Evolutionary conservation across 2,113 vertebrate genomes (phyloP), one percentile per base, ranked within the genome.

Genomic region (Tenrec ecaudatus): DNA sequence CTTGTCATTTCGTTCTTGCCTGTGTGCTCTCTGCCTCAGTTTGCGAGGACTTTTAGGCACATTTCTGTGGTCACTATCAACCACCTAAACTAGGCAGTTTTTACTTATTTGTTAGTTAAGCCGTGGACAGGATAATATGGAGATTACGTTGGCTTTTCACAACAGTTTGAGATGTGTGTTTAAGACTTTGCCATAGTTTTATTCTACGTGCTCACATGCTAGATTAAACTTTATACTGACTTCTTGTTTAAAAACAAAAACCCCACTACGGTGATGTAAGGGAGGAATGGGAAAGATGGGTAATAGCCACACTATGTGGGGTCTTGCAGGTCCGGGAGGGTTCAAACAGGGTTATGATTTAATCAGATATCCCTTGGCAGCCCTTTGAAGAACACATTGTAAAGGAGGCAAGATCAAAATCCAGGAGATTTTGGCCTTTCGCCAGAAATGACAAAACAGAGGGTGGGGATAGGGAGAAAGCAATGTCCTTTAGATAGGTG

Each of bases 101-200:
- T 60, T 75, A 29, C n/a, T 78, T 91, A 66, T 73, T 71, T 86
- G n/a, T 82, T 77, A 73, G 17, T 82, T 60, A 80, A 85, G 79
- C 12, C 27, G 57, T 85, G n/a, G 64, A 79, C 33, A 62, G 40
- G 66, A 89, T 40, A 79, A 73, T 8, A 81, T n/a, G 36, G 85
- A 89, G 40, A 40, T 4, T 3, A 40, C 7, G 40, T 40, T 76
- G 31, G 31, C 19, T 62, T 75, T 73, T 43, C 27, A 82, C 86
- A 88, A 69, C 7, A 68, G 36, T 66, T 82, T 69, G 38, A 38
- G 82, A 85, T 43, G 84, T 20, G 20, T 36, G 12, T n/a, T 95
- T 92, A 66, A 62, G 57, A 47, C 73, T 82, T 86, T 77, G 36
- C 68, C 47, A 53, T 10, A 14, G 9, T 53, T 12, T 53, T 53